phyloP scores from a whole-genome alignment of 2,797 vertebrate species.

The Acridotheres tristis region DNA sequence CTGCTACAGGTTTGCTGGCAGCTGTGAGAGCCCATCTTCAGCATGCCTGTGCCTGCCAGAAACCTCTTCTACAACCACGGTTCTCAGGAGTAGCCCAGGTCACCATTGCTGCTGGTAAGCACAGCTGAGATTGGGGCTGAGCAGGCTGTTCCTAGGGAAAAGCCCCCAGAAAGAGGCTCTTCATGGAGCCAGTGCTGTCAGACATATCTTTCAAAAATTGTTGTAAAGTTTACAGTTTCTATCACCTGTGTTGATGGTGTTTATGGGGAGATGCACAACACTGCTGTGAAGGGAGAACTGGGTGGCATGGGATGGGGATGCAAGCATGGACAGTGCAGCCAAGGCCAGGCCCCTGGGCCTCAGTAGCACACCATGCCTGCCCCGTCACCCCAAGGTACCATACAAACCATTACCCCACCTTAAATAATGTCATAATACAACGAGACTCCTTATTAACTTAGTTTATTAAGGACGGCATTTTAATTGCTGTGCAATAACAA shows the following conservation, averaged over 20 bases:
- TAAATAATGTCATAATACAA: neutral
- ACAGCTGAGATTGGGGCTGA: neutral
- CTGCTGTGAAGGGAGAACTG: accelerated
- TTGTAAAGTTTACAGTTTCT: neutral
- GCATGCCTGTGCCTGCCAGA: accelerated
- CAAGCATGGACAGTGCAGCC: neutral
- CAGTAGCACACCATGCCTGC: neutral
- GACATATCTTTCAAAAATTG: neutral
- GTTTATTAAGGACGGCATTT: constrained; percentile 74
- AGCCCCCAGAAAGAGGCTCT: neutral
- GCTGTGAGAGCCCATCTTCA: neutral
- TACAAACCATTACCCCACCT: neutral
- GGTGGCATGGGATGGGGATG: accelerated
- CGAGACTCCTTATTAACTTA: neutral
- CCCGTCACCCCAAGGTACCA: neutral
- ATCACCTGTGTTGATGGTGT: neutral
- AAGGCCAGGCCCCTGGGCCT: neutral
- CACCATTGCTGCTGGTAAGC: accelerated
- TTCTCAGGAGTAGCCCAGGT: neutral
- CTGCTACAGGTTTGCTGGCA: neutral
- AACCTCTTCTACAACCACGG: neutral
- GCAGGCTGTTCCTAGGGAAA: neutral
- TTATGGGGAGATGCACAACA: neutral
- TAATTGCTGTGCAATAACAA: neutral
- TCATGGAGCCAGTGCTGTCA: neutral